These are phyloP conservation scores for Amphiura filiformis DNA, from an alignment of 35 echinoderm and acorn worm genomes.

Conservation along the genomic window DNA sequence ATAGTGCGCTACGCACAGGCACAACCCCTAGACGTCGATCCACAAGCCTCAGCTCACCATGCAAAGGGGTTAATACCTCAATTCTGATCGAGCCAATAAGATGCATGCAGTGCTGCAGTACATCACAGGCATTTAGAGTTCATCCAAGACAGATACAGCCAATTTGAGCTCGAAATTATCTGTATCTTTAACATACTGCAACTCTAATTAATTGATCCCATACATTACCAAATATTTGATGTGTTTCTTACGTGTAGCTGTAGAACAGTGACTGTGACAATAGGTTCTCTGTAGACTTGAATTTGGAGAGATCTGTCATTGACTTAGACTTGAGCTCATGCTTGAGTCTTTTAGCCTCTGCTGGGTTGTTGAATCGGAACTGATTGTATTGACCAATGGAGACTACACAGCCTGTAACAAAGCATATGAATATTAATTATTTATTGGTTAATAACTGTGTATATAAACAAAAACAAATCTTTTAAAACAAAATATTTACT, in stretches of 20 bases:
- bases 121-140: too few species aligned
- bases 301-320: slow-evolving; percentile 70
- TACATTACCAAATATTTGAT: too few species aligned
- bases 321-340: slow-evolving; percentile 75
- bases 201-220: too few species aligned
- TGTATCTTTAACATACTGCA: too few species aligned
- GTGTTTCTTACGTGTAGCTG: not conserved
- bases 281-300: slow-evolving; percentile 83
- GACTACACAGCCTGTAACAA: slow-evolving; percentile 77
- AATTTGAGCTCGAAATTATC: too few species aligned
- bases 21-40: too few species aligned
- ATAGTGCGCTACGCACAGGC: too few species aligned
- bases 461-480: not conserved
- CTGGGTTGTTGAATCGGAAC: slow-evolving; percentile 96
- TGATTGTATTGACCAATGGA: slow-evolving; percentile 86
- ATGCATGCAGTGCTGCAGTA: too few species aligned
- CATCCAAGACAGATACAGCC: too few species aligned
- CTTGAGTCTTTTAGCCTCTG: slow-evolving; percentile 74
- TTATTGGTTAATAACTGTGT: not conserved
- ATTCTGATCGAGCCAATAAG: too few species aligned
- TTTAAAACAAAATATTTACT: not conserved
- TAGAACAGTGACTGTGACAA: slow-evolving; percentile 33
- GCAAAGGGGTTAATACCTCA: too few species aligned
- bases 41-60: too few species aligned
- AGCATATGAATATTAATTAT: not conserved